These are phyloP conservation scores for Dicranocentrus wangi DNA, from an alignment of 2,888 invertebrate species.

Conservation along the genomic window DNA sequence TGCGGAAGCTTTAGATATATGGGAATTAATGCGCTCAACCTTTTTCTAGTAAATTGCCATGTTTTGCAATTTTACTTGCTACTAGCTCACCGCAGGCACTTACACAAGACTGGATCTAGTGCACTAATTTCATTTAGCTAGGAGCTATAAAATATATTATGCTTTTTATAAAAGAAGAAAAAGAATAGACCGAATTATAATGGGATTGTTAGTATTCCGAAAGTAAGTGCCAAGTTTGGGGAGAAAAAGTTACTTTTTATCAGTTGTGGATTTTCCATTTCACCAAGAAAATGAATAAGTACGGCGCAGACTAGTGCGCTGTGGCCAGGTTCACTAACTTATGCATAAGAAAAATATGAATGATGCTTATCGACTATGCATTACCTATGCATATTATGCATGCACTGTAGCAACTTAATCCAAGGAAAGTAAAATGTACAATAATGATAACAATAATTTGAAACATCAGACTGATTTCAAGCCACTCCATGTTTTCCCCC, in stretches of 20 bases:
- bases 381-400: conserved; percentile 4
- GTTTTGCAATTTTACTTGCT: too few relatives aligned
- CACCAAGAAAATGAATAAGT: background rate
- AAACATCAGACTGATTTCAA: background rate
- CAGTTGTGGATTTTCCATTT: conserved; percentile 32
- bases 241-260: background rate
- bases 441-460: conserved; percentile 16
- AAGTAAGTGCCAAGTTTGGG: background rate
- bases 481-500: too few relatives aligned
- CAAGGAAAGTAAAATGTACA: conserved; percentile 5
- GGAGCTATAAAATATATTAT: too few relatives aligned
- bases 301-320: too few relatives aligned
- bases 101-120: too few relatives aligned
- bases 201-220: conserved; percentile 42
- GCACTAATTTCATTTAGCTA: too few relatives aligned
- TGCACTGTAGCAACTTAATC: background rate
- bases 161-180: too few relatives aligned
- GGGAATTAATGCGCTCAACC: too few relatives aligned
- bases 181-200: too few relatives aligned
- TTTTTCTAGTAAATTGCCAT: too few relatives aligned
- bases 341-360: conserved; percentile 1
- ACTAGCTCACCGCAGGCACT: too few relatives aligned
- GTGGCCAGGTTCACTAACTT: background rate
- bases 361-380: background rate
- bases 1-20: too few relatives aligned